Evolutionary conservation across 2,888 invertebrate genomes (phyloP), one percentile per base, ranked within the genome.

Genomic region (Ischnus inquisitorius): DNA sequence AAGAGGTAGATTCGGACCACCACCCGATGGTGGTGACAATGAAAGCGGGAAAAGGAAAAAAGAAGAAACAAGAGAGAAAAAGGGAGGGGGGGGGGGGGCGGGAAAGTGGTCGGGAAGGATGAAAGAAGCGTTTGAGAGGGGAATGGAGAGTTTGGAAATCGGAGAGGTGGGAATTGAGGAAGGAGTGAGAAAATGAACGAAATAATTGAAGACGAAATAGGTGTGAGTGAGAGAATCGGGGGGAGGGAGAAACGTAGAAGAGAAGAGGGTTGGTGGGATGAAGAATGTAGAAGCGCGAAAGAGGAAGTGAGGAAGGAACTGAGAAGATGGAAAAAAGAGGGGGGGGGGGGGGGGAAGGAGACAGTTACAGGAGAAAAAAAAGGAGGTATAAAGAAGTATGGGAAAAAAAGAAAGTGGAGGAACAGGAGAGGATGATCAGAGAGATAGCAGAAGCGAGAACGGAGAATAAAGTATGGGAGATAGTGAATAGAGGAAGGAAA

Each of bases 1-100:
- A 74, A 8, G 72, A 69, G 60, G 34, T 82, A 16, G 71, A 83
- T 14, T 83, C 82, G 8, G 79, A 85, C 12, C 82, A 83, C 54
- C 51, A 76, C 12, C 82, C 84, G 2, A 0, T 75, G 43, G 28
- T 28, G 28, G 62, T 48, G 57, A 43, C 25, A 34, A 39, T 54
- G 19, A 19, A 41, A 43, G 16, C 19, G 14, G 54, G 39, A 22
- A 41, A 43, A 10, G 34, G 2, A 25, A 65, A 48, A 28, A 57
- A n/a, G 57, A 39, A 12, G 14, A 64, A 41, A 43, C 39, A 43
- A 60, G 28, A 62, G n/a, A 34, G n/a, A 25, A 4, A 22, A 1
- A 0, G 41, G 39, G n/a, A 14, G 10, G 14, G 12, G 60, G 4
- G 6, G 3, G 25, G 14, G 5, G 41, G 22, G 16, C 4, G 46